Percentiles rank a stretch among this genome's conserved stretches.
phyloP scores from a whole-genome alignment of 1,140 invertebrate species.

The Drosophila leontia region DNA sequence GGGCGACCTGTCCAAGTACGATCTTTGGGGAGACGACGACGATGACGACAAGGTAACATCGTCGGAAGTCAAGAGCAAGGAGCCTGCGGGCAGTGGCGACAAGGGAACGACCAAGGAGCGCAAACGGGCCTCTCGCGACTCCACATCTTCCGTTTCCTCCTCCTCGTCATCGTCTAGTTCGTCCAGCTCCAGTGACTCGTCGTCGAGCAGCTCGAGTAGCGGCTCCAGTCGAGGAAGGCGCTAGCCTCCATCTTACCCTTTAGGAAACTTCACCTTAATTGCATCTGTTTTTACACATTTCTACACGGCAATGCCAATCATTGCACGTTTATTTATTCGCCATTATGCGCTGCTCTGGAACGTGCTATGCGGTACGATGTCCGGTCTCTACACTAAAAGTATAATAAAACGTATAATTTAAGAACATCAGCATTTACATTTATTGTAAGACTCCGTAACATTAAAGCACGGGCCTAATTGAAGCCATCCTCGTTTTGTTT shows the following conservation, averaged over 20 bases:
- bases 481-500: slow-evolving; percentile 66
- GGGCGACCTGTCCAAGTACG: slow-evolving; percentile 93
- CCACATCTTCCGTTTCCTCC: slow-evolving; percentile 65
- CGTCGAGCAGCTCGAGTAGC: slow-evolving; percentile 68
- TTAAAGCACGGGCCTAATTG: slow-evolving; percentile 45
- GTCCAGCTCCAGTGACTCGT: slow-evolving; percentile 72
- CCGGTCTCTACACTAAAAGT: slow-evolving; percentile 35
- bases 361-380: slow-evolving; percentile 56
- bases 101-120: slow-evolving; percentile 39
- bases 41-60: slow-evolving; percentile 86
- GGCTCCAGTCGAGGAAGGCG: slow-evolving; percentile 43
- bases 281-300: slow-evolving; percentile 42
- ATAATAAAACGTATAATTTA: slow-evolving; percentile 71
- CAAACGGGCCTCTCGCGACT: slow-evolving; percentile 50
- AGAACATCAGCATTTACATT: slow-evolving; percentile 54
- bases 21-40: slow-evolving; percentile 91
- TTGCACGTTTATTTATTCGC: slow-evolving; percentile 64
- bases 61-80: slow-evolving; percentile 49
- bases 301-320: neutral
- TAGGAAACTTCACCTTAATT: slow-evolving; percentile 29
- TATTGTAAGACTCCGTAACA: slow-evolving; percentile 37
- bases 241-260: slow-evolving; percentile 17
- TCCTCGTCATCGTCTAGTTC: slow-evolving; percentile 78
- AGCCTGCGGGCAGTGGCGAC: slow-evolving; percentile 43
- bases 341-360: slow-evolving; percentile 45